Evolutionary conservation across 2,797 vertebrate genomes (phyloP), one percentile per base, ranked within the genome.

Genomic region (Diglossa cyanea): DNA sequence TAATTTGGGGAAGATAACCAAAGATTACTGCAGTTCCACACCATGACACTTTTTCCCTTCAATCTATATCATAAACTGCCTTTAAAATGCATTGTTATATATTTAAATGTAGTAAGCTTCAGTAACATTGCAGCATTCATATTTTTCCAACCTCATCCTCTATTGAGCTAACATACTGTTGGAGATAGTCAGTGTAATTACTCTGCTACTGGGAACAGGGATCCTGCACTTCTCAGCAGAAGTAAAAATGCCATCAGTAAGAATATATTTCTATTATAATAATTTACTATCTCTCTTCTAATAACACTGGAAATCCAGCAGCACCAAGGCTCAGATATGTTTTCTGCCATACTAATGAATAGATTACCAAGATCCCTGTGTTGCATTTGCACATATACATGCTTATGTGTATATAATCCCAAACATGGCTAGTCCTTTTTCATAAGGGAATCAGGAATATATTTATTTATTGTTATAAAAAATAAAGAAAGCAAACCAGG

Each of bases 111-210:
- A 53, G 39, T 33, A 57, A 87, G 66, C 11, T 44, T 74, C 67
- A 68, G 26, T 33, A 73, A 31, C 9, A 24, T 18, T 70, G 17
- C 58, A 81, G 54, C 17, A 23, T 61, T n/a, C 71, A 0, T 60
- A 6, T 50, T 83, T 82, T 92, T 54, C 73, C 54, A n/a, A 23
- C 20, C 4, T 80, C 90, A 88, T 72, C 83, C 86, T 94, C 80
- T 88, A 91, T 80, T 94, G 71, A 81, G 17, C 42, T 93, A 93
- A 88, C 76, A 35, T 92, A 61, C 73, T 93, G 24, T 65, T 93
- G 72, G 90, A 95, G 54, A 79, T 35, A 94, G 65, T 88, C 90
- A 93, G 55, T 66, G 83, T 95, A 96, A 97, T 96, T 97, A 93
- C 88, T 94, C 54, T 96, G 67, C 92, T 94, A 79, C 88, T 95